Evolutionary conservation across 2,888 invertebrate genomes (phyloP).

Genomic region (Gastracanthus pulcherrimus): DNA sequence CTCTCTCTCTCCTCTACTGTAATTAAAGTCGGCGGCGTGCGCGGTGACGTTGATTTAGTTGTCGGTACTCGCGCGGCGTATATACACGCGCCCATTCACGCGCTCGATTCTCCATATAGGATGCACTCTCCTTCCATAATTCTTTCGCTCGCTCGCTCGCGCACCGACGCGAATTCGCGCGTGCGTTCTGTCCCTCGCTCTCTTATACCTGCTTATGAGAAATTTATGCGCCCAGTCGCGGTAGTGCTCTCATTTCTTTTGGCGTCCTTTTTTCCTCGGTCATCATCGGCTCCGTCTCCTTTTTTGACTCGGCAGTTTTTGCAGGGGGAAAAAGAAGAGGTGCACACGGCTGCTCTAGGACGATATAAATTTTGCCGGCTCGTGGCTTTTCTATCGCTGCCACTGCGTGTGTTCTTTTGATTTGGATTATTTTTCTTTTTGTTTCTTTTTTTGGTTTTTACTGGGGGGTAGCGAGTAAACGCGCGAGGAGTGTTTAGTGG

Average conservation of each 20-base stretch:
- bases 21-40: slow-evolving; percentile 52
- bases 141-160: slow-evolving; percentile 56
- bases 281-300: background rate
- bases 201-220: slow-evolving; percentile 45
- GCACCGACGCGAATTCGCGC: background rate
- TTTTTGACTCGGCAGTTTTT: too few species aligned
- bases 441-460: too few species aligned
- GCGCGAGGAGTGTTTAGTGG: background rate
- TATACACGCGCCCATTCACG: too few species aligned
- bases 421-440: too few species aligned
- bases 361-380: background rate
- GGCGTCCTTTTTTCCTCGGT: background rate
- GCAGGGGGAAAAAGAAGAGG: too few species aligned
- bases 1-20: slow-evolving; percentile 11
- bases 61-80: slow-evolving; percentile 31
- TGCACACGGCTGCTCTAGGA: slow-evolving; percentile 6
- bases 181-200: background rate
- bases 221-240: slow-evolving; percentile 42
- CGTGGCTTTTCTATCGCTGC: too few species aligned
- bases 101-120: too few species aligned
- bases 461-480: too few species aligned
- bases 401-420: background rate
- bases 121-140: slow-evolving; percentile 40
- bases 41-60: slow-evolving; percentile 57
- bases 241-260: slow-evolving; percentile 37